Evolutionary conservation across 2,888 invertebrate genomes (phyloP).

Genomic region (Agriopis leucophaearia): DNA sequence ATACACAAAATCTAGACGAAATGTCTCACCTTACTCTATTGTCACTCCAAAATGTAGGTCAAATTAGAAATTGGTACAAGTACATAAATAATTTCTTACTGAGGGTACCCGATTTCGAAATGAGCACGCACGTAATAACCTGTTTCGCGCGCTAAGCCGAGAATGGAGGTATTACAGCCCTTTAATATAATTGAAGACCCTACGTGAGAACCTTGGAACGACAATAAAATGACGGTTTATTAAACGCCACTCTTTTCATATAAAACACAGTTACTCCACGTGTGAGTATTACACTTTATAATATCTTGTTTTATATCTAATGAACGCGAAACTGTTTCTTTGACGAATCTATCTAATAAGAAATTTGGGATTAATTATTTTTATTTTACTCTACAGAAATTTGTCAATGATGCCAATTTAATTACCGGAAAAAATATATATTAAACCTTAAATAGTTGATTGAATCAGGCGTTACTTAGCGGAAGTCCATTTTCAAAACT

Average conservation of each 20-base stretch:
- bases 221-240: conserved; percentile 2
- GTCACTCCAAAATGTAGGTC: conserved; percentile 8
- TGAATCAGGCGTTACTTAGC: too few relatives aligned
- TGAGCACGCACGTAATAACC: conserved; percentile 22
- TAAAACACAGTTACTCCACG: neutral
- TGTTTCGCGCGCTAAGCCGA: conserved; percentile 9
- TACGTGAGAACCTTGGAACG: conserved; percentile 18
- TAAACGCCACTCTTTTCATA: neutral
- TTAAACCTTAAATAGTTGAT: too few relatives aligned
- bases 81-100: neutral
- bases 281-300: too few relatives aligned
- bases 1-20: neutral
- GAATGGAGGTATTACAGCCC: conserved; percentile 19
- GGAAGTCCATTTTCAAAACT: too few relatives aligned
- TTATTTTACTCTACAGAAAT: too few relatives aligned
- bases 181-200: conserved; percentile 21
- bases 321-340: too few relatives aligned
- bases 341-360: too few relatives aligned
- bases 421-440: too few relatives aligned
- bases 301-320: too few relatives aligned
- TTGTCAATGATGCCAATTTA: too few relatives aligned
- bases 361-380: too few relatives aligned
- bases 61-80: neutral
- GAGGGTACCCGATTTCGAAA: neutral
- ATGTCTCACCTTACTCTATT: neutral